Base-by-base conservation (phyloP, 2,888 invertebrate genomes). In the Drosophila rubida region DNA sequence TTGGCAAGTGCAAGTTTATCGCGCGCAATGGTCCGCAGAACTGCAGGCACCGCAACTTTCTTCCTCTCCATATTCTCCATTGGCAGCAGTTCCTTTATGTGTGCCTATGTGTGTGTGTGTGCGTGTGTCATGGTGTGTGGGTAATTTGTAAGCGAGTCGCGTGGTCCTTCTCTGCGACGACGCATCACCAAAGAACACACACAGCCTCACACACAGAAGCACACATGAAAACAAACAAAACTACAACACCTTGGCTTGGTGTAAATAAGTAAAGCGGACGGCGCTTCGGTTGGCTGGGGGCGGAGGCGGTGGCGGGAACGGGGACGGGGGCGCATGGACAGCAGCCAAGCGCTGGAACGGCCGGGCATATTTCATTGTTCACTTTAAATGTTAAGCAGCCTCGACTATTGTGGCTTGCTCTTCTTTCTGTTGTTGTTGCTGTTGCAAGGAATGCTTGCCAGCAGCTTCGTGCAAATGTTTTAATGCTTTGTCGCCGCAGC, bases 381-480 rank as follows among this genome's bases (percentile, higher is more conserved):
- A 80, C 81, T 83, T 82, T 87, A 88, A 82, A 88, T 82, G 82
- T 87, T 82, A 74, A 82, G 66, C 82, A 83, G 87, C 73, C 72
- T 66, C 71, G 68, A 49, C 69, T 66, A 80, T 46, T 63, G 63
- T 69, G 50, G 63, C 49, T 44, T 35, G 32, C 37, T 41, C 8
- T 55, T 44, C 42, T 37, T 55, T 45, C 25, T 72, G 41, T 46
- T 62, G 61, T 13, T 48, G 44, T 19, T 59, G 68, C 39, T 50
- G 35, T 25, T 49, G 30, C 46, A 57, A 67, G 51, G 84, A 63
- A 83, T 72, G 48, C 61, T 63, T 41, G 64, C 64, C 57, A 59
- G 84, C 67, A 61, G 76, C 53, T 59, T 68, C 55, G 69, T 74
- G 74, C 68, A 83, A 67, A 73, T 73, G 81, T 64, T 87, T 73